phyloP scores from a whole-genome alignment of 1,140 invertebrate genomes.

The Philopotamus ludificatus region DNA sequence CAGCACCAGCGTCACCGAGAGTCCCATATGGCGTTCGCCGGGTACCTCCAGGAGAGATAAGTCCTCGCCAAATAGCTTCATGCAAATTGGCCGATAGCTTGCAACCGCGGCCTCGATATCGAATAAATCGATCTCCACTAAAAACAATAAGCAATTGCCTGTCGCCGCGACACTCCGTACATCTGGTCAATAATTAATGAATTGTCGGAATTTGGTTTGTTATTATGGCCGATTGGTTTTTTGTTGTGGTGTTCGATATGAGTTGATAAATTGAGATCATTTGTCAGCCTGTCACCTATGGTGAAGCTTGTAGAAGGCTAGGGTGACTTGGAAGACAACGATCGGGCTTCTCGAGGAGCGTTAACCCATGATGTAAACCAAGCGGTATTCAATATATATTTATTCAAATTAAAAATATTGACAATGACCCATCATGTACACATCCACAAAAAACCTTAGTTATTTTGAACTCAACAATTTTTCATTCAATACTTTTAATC shows the following conservation, averaged over 20 bases:
- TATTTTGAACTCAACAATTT: too few relatives aligned
- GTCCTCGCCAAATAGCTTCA: slow-evolving; percentile 9
- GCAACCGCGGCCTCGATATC: neutral
- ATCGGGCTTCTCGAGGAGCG: neutral
- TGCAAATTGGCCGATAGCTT: neutral
- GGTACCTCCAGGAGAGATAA: neutral
- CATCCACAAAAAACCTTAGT: too few relatives aligned
- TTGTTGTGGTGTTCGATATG: neutral
- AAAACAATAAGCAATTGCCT: too few relatives aligned
- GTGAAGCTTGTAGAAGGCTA: too few relatives aligned
- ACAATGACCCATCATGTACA: too few relatives aligned
- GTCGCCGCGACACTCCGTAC: too few relatives aligned
- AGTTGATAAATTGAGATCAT: neutral
- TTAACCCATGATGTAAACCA: neutral
- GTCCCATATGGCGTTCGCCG: slow-evolving; percentile 6
- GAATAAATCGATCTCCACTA: neutral
- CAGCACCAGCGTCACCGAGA: neutral
- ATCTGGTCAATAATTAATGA: too few relatives aligned
- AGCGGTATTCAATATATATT: neutral
- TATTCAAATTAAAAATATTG: too few relatives aligned
- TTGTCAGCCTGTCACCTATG: neutral
- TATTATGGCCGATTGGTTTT: too few relatives aligned
- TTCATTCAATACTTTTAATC: too few relatives aligned
- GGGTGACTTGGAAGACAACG: neutral
- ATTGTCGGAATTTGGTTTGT: too few relatives aligned